These are phyloP conservation scores for Ashinkailepas kermadecensis DNA, from an alignment of 2,888 invertebrate species.

Conservation along the genomic window DNA sequence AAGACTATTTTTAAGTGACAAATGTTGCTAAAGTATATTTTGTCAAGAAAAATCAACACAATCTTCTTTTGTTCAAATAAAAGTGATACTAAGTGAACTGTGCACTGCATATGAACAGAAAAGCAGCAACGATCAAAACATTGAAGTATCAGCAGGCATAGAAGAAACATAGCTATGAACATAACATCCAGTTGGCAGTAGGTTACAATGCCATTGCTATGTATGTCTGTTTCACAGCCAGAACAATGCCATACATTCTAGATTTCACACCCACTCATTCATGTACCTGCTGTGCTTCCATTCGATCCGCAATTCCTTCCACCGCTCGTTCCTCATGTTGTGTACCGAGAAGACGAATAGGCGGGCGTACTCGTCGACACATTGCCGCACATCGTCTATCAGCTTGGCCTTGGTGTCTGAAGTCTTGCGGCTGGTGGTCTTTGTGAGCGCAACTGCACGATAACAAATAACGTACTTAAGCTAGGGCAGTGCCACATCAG, in stretches of 20 bases:
- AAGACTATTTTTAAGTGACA: no score
- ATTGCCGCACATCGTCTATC: constrained; percentile 74
- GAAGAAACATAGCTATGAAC: no score
- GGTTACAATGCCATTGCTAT: no score
- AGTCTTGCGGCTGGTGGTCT: constrained; percentile 85
- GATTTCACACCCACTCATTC: no score
- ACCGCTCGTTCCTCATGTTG: constrained; percentile 83
- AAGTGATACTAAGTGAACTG: no score
- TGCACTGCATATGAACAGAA: no score
- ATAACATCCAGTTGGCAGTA: no score
- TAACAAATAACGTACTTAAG: background rate
- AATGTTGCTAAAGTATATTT: background rate
- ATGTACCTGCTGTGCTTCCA: constrained; percentile 71
- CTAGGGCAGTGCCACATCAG: background rate
- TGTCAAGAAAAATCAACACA: constrained; percentile 23
- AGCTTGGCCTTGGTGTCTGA: constrained; percentile 77
- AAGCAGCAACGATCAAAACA: no score
- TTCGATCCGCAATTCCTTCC: constrained; percentile 76
- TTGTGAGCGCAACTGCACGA: constrained; percentile 58
- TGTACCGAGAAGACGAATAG: constrained; percentile 82
- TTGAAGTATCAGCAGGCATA: no score
- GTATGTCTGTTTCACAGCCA: no score
- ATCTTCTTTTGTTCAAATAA: no score
- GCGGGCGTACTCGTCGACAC: constrained; percentile 70
- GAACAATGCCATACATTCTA: no score